Evolutionary conservation across 2,888 invertebrate genomes (phyloP), one percentile per base, ranked within the genome.

Genomic region (Panopea generosa): DNA sequence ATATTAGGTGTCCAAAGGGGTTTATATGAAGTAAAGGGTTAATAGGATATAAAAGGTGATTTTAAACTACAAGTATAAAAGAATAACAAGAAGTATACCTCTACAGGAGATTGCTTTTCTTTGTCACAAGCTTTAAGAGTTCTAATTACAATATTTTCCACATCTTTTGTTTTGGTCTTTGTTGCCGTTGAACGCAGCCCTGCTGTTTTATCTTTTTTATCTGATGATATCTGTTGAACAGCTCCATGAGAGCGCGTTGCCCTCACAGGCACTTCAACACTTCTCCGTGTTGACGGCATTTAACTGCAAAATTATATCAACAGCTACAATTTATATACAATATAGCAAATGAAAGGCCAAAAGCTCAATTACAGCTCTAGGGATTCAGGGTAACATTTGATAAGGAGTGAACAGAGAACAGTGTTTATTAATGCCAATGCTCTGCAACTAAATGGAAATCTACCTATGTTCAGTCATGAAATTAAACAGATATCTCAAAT

Each of bases 201-300:
- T 49, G 27, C 47, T 9, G 14, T 26, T 22, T 18, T 45, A 20
- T 27, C 14, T 9, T 26, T 26, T 22, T 18, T 45, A 20, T 27
- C 14, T 43, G 45, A 7, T 2, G 16, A 18, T 45, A 14, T 16
- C 11, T n/a, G 22, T 6, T 9, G n/a, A 2, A 16, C 26, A n/a
- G 47, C 11, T 16, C 56, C 66, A 2, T 56, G 20, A 22, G 57
- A 47, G 29, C 50, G 33, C 2, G 57, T 57, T 18, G 67, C 40
- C 29, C 40, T 57, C 11, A 50, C 49, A 33, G 57, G 57, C 16
- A 16, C 22, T 14, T 38, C 49, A 7, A 27, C 49, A 50, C 57
- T 50, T 40, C 56, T 67, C 1, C 67, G 49, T 18, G 67, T 67
- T 0, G 26, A 38, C 14, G 67, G 67, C 67, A 67, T 67, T 50